phyloP scores from a whole-genome alignment of 2,113 vertebrate genomes.

The Leptobrachium ailaonicum region DNA sequence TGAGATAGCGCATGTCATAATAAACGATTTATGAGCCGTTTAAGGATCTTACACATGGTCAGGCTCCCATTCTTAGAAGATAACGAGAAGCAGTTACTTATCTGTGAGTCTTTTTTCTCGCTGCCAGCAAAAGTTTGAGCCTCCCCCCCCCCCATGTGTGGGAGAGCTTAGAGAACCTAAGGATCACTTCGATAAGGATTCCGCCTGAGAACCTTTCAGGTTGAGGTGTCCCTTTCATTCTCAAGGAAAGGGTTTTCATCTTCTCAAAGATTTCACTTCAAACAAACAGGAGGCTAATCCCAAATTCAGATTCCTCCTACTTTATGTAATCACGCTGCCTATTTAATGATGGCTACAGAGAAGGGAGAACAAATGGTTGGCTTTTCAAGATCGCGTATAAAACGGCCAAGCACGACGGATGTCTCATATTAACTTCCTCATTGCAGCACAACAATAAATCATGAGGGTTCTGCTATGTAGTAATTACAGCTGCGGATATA shows the following conservation, averaged over 20 bases:
- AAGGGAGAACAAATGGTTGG: no score
- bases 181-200: background rate
- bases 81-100: conserved; percentile 52
- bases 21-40: conserved; percentile 50
- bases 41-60: conserved; percentile 48
- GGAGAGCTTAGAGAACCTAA: conserved; percentile 39
- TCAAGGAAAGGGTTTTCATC: conserved; percentile 14
- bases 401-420: no score
- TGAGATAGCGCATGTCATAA: conserved; percentile 43
- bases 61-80: conserved; percentile 36
- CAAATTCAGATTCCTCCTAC: conserved; percentile 33
- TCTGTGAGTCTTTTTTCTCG: conserved; percentile 41
- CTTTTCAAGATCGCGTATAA: no score
- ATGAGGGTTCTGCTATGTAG: no score
- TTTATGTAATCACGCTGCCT: background rate
- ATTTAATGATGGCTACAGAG: no score
- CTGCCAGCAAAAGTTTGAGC: background rate
- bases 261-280: conserved; percentile 37
- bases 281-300: background rate
- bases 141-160: background rate
- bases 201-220: conserved; percentile 24
- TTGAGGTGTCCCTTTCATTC: background rate
- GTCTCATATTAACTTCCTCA: no score
- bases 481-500: no score
- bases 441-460: no score